These are phyloP conservation scores for Yasuhikotakia modesta DNA, from an alignment of 2,797 vertebrate species.

Conservation along the genomic window DNA sequence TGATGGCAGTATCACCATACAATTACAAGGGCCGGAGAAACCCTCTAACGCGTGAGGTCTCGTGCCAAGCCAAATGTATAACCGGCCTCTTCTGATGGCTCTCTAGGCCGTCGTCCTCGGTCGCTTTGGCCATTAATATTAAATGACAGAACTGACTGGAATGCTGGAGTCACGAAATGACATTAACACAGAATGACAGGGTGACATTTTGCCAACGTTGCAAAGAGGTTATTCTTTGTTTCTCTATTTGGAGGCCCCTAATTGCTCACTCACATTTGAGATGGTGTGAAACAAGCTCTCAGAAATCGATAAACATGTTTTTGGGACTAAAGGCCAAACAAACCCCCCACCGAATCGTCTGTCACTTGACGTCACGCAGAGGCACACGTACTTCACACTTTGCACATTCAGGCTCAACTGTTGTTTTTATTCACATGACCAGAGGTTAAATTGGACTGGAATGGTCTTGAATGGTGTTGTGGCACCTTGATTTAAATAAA, in stretches of 20 bases:
- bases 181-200: slow-evolving; percentile 61
- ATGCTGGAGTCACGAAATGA: slow-evolving; percentile 44
- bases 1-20: slow-evolving; percentile 66
- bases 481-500: not conserved
- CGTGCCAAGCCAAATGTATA: not conserved
- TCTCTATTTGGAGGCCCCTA: slow-evolving; percentile 73
- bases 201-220: slow-evolving; percentile 78
- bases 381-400: slow-evolving; percentile 29
- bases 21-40: slow-evolving; percentile 66
- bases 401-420: slow-evolving; percentile 63
- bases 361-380: slow-evolving; percentile 55
- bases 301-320: slow-evolving; percentile 75
- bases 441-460: not conserved
- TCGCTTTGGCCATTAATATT: slow-evolving; percentile 34
- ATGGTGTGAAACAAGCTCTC: slow-evolving; percentile 74
- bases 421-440: slow-evolving; percentile 70
- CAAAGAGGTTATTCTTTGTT: slow-evolving; percentile 71
- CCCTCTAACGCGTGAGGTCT: slow-evolving; percentile 50
- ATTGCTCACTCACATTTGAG: slow-evolving; percentile 76
- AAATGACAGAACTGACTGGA: slow-evolving; percentile 50
- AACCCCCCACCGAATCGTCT: slow-evolving; percentile 40
- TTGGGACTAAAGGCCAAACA: slow-evolving; percentile 54
- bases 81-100: not conserved
- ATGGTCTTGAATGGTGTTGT: not conserved
- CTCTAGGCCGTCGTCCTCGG: not conserved